Evolutionary conservation across 2,113 vertebrate genomes (phyloP), one percentile per base, ranked within the genome.

Genomic region (Oryzias javanicus): DNA sequence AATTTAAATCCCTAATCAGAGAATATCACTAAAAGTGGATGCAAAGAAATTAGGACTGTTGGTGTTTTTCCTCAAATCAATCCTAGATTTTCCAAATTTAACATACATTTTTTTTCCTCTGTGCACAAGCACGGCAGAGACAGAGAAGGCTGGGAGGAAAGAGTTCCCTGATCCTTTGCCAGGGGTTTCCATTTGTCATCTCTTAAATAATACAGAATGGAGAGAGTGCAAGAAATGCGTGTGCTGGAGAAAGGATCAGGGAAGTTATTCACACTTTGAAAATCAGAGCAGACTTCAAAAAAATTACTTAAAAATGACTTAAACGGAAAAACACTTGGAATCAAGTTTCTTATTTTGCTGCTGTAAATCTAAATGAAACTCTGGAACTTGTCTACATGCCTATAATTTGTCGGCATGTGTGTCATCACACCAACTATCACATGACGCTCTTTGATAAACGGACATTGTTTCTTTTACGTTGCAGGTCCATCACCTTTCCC

Each of bases 251-350:
- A 35, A 35, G 3, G 35, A 35, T 35, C 35, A 10, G 24, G 35
- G 10, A 67, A 55, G 70, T 67, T 49, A 60, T 44, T 60, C 60
- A 24, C 55, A 64, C 17, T 55, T 51, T 14, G 42, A 22, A 68
- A 70, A 53, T 65, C 63, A 20, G 53, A 13, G 1, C 15, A 29
- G n/a, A 48, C 19, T 55, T 44, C 6, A 46, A 10, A 61, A 57
- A 73, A 70, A 56, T 68, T 49, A 49, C 41, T 56, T 42, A 60
- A 67, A 54, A 15, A 14, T 65, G 72, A 58, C 71, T 73, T 70
- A 67, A 66, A 76, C 56, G 7, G 58, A 69, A 42, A 76, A 58
- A 71, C 25, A 49, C 49, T 44, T 63, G 58, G 62, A 77, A 45
- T 67, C 58, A 65, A 15, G 5, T 60, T 42, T 59, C 60, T 52